Evolutionary conservation across 2,113 vertebrate genomes (phyloP).

Genomic region (Vanacampus margaritifer): DNA sequence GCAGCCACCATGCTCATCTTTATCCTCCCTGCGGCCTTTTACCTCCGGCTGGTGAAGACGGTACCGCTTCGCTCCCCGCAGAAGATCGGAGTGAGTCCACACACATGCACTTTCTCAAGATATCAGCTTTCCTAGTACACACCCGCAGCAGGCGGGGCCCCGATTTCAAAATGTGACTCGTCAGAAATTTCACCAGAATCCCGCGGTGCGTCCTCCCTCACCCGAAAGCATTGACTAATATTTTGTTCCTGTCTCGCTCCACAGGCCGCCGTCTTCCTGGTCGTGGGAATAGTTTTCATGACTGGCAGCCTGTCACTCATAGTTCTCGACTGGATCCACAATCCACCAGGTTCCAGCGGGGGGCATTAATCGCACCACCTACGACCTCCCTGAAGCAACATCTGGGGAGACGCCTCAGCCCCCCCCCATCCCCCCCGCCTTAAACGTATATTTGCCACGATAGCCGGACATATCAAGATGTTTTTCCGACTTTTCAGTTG

Average conservation of each 20-base stretch:
- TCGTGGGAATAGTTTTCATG: constrained; percentile 90
- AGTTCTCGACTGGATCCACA: constrained; percentile 90
- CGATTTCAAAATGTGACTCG: neutral
- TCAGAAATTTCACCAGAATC: neutral
- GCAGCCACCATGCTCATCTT: constrained; percentile 96
- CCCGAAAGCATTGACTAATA: constrained; percentile 6
- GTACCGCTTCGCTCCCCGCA: constrained; percentile 82
- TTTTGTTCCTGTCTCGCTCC: constrained; percentile 35
- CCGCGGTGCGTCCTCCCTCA: constrained; percentile 5
- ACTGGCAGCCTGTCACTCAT: constrained; percentile 92
- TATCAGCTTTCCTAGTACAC: constrained; percentile 20
- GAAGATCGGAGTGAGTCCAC: constrained; percentile 86
- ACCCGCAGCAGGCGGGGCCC: neutral
- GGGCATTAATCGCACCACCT: constrained; percentile 51
- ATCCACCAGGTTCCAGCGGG: constrained; percentile 73
- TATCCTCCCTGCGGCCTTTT: constrained; percentile 92
- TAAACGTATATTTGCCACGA: neutral
- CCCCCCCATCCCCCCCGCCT: no score
- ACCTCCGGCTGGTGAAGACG: constrained; percentile 87
- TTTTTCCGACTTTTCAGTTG: constrained; percentile 14
- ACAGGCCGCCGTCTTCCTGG: constrained; percentile 86
- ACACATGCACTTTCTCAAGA: constrained; percentile 23
- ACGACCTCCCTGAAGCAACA: constrained; percentile 1
- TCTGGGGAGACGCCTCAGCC: constrained; percentile 13
- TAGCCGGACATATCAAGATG: constrained; percentile 14